phyloP scores from a whole-genome alignment of 1,140 invertebrate species.

The Rhyacophila brunnea region DNA sequence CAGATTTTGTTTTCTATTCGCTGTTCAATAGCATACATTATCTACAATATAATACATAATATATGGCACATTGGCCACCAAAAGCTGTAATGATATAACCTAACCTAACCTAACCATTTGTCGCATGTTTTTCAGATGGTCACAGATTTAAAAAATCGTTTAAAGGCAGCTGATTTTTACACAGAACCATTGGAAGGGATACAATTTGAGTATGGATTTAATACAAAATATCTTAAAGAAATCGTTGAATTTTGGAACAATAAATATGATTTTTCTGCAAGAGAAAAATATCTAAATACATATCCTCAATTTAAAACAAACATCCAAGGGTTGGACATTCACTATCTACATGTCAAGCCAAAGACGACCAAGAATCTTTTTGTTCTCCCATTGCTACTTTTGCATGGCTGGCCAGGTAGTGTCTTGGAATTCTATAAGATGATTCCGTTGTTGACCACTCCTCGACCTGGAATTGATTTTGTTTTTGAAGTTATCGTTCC shows the following conservation, averaged over 20 bases:
- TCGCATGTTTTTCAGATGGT: constrained; percentile 52
- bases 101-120: background rate
- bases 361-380: constrained; percentile 38
- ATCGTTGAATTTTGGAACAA: constrained; percentile 72
- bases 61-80: background rate
- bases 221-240: constrained; percentile 59
- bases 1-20: background rate
- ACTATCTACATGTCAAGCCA: constrained; percentile 48
- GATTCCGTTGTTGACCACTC: constrained; percentile 65
- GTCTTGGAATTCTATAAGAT: constrained; percentile 82
- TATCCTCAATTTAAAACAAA: constrained; percentile 72
- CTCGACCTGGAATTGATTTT: constrained; percentile 56
- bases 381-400: constrained; percentile 69
- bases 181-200: constrained; percentile 63
- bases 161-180: constrained; percentile 58
- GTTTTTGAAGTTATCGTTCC: constrained; percentile 79
- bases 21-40: background rate
- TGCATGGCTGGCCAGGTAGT: constrained; percentile 90
- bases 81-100: background rate
- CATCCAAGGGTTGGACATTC: constrained; percentile 60
- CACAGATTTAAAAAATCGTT: constrained; percentile 62
- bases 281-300: constrained; percentile 68
- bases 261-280: constrained; percentile 68
- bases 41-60: background rate
- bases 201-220: constrained; percentile 56